phyloP scores from a whole-genome alignment of 2,888 invertebrate genomes.

The Tetragonula carbonaria region DNA sequence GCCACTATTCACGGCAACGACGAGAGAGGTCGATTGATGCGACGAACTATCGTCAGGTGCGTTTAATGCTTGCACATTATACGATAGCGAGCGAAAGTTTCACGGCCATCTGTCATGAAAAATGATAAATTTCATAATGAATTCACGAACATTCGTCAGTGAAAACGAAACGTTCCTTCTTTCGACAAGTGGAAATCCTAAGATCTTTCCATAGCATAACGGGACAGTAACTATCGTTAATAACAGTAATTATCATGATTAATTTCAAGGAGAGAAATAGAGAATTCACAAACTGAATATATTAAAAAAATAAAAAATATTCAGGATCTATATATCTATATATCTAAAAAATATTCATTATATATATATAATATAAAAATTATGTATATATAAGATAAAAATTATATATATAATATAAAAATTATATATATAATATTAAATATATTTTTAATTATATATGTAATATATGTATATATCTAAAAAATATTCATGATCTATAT shows the following conservation, averaged over 20 bases:
- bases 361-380: too few species aligned
- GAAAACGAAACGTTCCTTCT: background rate
- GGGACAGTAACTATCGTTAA: background rate
- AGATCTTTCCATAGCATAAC: background rate
- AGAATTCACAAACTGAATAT: background rate
- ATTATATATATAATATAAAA: too few species aligned
- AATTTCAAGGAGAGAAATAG: background rate
- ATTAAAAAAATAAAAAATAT: background rate
- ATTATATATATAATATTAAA: too few species aligned
- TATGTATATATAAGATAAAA: too few species aligned
- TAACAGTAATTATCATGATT: constrained; percentile 4
- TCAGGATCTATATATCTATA: background rate
- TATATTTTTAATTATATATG: too few species aligned
- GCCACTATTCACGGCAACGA: constrained; percentile 86
- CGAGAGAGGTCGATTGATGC: constrained; percentile 85
- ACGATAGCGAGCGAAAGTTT: background rate
- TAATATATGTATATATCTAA: background rate
- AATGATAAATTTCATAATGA: too few species aligned
- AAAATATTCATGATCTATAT: background rate
- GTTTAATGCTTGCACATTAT: too few species aligned
- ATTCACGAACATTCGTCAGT: background rate
- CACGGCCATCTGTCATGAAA: rapidly evolving
- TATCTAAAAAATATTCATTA: too few species aligned
- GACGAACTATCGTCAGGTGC: constrained; percentile 85
- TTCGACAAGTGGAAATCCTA: background rate